Evolutionary conservation across 1,140 invertebrate genomes (phyloP).

Genomic region (Magallana gigas): DNA sequence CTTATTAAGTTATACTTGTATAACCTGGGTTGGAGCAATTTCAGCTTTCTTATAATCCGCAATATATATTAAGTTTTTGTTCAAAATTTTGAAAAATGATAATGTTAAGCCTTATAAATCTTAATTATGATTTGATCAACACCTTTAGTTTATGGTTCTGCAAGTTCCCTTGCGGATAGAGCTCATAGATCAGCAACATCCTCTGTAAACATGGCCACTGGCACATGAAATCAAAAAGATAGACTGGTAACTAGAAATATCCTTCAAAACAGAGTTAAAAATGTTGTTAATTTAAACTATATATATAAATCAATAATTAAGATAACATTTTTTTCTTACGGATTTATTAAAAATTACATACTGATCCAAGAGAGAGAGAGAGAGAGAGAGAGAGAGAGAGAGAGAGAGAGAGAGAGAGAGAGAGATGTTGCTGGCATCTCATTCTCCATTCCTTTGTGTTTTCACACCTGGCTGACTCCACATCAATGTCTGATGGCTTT

Average conservation of each 20-base stretch:
- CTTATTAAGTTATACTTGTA: no score
- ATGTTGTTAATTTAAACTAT: background rate
- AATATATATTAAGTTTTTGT: no score
- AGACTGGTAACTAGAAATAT: background rate
- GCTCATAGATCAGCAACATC: background rate
- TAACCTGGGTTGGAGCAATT: no score
- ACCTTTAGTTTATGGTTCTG: background rate
- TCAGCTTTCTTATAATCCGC: no score
- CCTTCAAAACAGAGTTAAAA: background rate
- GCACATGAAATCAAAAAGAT: background rate
- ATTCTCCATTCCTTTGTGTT: background rate
- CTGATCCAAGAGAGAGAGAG: background rate
- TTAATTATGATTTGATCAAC: no score
- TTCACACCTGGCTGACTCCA: background rate
- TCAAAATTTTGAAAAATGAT: no score
- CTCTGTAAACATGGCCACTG: background rate
- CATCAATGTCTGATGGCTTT: background rate
- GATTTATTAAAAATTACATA: background rate
- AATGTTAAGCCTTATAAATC: no score
- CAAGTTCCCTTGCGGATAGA: background rate
- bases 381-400: no score
- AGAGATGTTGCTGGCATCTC: background rate
- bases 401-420: no score
- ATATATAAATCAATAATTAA: background rate
- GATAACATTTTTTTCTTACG: background rate